Percentiles rank a stretch among this genome's conserved stretches.
Evolutionary conservation across 2,797 vertebrate genomes (phyloP).

Genomic region (Ispidina lecontei): DNA sequence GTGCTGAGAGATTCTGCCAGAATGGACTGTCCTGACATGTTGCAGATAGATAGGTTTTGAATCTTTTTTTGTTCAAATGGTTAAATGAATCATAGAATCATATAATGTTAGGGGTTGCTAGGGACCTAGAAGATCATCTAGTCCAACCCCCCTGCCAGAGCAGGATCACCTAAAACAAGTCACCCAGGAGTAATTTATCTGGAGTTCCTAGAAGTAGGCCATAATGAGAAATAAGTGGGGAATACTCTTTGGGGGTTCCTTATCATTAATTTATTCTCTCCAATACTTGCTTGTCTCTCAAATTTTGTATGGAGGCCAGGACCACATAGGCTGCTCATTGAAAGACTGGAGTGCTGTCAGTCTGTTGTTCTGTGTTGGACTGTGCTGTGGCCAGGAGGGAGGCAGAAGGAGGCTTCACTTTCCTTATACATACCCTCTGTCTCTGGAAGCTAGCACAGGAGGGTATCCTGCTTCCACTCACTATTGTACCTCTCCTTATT

Average conservation of each 20-base stretch:
- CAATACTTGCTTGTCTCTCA: neutral
- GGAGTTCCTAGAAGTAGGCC: neutral
- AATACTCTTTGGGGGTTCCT: neutral
- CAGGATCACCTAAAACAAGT: too few relatives aligned
- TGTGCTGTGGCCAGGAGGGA: neutral
- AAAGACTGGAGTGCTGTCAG: neutral
- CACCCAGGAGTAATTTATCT: neutral
- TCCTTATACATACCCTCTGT: neutral
- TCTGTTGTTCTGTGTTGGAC: neutral
- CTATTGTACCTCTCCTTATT: neutral
- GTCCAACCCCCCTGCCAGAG: too few relatives aligned
- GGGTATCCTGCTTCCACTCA: constrained; percentile 11
- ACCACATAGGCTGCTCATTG: neutral
- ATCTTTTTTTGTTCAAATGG: neutral
- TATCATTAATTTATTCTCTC: neutral
- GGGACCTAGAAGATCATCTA: too few relatives aligned
- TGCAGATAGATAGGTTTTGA: neutral
- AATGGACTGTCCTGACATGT: neutral
- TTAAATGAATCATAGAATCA: neutral
- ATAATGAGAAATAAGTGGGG: neutral
- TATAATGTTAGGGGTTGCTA: too few relatives aligned
- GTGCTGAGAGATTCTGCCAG: neutral
- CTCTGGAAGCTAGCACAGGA: neutral
- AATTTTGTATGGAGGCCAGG: neutral
- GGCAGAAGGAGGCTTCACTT: neutral